These are phyloP conservation scores for Myotis findleyi DNA, from an alignment of 2,797 vertebrate genomes.

Conservation along the genomic window DNA sequence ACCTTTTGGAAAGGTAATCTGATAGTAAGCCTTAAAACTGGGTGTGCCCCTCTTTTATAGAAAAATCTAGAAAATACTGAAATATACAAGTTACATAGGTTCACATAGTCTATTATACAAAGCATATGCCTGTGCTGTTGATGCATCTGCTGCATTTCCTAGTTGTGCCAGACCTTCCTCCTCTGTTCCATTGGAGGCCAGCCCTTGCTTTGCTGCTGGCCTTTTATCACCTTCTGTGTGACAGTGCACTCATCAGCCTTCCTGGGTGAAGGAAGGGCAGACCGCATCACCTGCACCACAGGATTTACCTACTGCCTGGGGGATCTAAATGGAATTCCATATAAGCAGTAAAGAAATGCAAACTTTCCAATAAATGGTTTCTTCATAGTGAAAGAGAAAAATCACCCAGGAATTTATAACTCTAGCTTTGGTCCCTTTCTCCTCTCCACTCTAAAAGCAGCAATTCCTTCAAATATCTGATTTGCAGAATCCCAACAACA, in stretches of 20 bases:
- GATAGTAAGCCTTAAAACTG: neutral
- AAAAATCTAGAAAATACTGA: constrained; percentile 1
- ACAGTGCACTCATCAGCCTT: neutral
- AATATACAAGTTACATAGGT: neutral
- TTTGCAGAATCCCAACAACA: neutral
- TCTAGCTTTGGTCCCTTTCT: neutral
- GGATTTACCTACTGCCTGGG: neutral
- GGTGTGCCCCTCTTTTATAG: neutral
- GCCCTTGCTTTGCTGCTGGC: neutral
- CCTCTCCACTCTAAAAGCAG: neutral
- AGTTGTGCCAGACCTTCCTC: neutral
- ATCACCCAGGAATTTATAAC: neutral
- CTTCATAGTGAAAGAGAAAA: neutral
- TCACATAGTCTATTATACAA: neutral
- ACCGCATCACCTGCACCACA: neutral
- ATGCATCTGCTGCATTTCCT: neutral
- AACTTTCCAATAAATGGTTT: neutral
- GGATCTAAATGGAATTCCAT: neutral
- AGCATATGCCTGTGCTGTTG: neutral
- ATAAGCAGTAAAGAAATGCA: neutral
- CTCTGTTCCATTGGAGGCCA: neutral
- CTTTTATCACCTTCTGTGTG: neutral
- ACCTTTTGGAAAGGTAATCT: neutral
- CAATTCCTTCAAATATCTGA: neutral
- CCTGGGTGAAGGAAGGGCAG: neutral